These are phyloP conservation scores for Corbicula japonica DNA, from an alignment of 2,888 invertebrate species.

Conservation along the genomic window DNA sequence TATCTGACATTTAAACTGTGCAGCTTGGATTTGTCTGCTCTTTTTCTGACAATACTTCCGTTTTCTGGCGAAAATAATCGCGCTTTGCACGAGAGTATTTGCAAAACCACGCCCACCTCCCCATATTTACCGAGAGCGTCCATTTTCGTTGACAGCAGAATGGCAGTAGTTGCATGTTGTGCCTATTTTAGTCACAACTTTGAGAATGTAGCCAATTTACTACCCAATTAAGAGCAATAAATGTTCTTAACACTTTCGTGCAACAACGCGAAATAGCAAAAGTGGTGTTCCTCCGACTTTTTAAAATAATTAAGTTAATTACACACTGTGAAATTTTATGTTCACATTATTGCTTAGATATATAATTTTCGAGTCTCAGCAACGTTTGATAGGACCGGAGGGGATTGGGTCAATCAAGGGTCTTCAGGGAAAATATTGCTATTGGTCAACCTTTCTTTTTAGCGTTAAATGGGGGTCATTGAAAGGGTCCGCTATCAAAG, in stretches of 20 bases:
- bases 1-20: constrained; percentile 15
- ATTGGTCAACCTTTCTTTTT: neutral
- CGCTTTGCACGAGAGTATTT: constrained; percentile 36
- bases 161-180: constrained; percentile 9
- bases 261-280: constrained; percentile 19
- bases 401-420: constrained; percentile 25
- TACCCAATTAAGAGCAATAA: constrained; percentile 46
- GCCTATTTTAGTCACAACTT: constrained; percentile 1
- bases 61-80: neutral
- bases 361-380: constrained; percentile 36
- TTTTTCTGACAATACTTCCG: constrained; percentile 15
- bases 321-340: constrained; percentile 37
- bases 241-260: constrained; percentile 32
- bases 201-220: neutral
- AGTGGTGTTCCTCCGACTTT: constrained; percentile 12
- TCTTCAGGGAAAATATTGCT: neutral
- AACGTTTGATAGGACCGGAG: constrained; percentile 22
- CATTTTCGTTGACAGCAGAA: constrained; percentile 29
- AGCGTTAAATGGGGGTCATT: neutral
- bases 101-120: constrained; percentile 23
- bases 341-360: constrained; percentile 21
- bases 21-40: constrained; percentile 12
- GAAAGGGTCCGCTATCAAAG: constrained; percentile 6
- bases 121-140: constrained; percentile 26
- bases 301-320: constrained; percentile 46